phyloP scores from a whole-genome alignment of 2,113 vertebrate genomes.

The Balaenoptera acutorostrata region DNA sequence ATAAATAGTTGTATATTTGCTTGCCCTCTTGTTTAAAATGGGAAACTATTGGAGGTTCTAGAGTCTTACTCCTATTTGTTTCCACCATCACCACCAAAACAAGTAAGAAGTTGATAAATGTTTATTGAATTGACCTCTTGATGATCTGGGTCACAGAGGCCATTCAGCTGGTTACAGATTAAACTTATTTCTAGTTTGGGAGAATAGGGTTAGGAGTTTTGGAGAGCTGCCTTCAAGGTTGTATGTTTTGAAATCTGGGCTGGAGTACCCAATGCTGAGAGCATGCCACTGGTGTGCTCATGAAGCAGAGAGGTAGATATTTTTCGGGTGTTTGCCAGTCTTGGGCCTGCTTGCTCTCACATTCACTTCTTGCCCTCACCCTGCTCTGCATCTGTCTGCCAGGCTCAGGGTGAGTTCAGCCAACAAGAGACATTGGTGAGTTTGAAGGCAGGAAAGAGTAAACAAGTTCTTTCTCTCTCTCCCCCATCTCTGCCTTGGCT shows the following conservation, averaged over 20 bases:
- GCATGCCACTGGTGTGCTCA: background rate
- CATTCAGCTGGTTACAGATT: background rate
- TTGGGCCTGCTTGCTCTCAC: background rate
- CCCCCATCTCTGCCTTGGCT: background rate
- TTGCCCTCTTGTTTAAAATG: background rate
- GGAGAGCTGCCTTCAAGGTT: background rate
- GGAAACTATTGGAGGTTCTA: background rate
- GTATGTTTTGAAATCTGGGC: background rate
- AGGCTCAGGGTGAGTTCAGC: background rate
- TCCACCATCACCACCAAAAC: background rate
- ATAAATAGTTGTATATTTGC: background rate
- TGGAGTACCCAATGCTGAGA: background rate
- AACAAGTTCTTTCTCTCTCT: background rate
- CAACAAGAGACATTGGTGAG: background rate
- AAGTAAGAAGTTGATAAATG: background rate
- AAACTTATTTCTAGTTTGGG: background rate
- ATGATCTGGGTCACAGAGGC: background rate
- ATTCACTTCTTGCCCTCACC: background rate
- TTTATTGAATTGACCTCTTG: background rate
- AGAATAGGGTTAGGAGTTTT: background rate
- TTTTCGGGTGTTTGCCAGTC: background rate
- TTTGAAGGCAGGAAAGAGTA: background rate
- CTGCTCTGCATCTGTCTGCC: background rate
- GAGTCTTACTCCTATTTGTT: background rate
- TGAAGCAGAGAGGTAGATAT: background rate